Conservation (phyloP, 2,113 vertebrate species). For the Eulacestoma nigropectus region DNA sequence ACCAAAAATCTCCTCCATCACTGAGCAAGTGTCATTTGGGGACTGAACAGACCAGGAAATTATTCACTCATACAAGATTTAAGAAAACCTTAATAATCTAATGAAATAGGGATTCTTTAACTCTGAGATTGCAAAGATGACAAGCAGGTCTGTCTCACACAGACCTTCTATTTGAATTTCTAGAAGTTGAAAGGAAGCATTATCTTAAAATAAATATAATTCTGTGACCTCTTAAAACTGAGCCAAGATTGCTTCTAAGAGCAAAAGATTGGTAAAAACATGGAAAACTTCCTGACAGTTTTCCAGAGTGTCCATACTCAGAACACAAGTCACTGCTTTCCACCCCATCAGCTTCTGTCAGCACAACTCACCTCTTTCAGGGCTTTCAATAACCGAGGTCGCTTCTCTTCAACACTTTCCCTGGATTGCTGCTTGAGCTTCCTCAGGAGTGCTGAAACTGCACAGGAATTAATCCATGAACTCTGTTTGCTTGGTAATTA, state of each 20-base stretch:
- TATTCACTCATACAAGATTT: background rate
- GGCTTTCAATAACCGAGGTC: conserved; percentile 94
- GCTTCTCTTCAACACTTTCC: conserved; percentile 97
- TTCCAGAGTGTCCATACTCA: background rate
- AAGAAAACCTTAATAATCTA: background rate
- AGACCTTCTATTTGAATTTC: background rate
- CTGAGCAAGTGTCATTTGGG: background rate
- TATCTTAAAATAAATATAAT: background rate
- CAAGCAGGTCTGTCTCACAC: background rate
- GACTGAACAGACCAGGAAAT: background rate
- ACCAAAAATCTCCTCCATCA: background rate
- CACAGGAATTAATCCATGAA: background rate
- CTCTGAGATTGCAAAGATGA: background rate
- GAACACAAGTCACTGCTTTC: background rate
- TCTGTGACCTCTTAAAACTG: background rate
- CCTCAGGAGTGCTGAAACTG: conserved; percentile 95
- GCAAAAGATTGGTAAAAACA: background rate
- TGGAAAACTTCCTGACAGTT: background rate
- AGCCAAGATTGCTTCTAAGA: background rate
- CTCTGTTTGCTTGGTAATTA: background rate
- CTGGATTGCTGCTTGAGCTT: conserved; percentile 98
- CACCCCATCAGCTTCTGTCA: background rate
- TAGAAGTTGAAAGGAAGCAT: background rate
- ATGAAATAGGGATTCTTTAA: background rate
- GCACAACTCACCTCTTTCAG: conserved; percentile 86